phyloP scores from a whole-genome alignment of 2,797 vertebrate species.

The Oophaga sylvatica region DNA sequence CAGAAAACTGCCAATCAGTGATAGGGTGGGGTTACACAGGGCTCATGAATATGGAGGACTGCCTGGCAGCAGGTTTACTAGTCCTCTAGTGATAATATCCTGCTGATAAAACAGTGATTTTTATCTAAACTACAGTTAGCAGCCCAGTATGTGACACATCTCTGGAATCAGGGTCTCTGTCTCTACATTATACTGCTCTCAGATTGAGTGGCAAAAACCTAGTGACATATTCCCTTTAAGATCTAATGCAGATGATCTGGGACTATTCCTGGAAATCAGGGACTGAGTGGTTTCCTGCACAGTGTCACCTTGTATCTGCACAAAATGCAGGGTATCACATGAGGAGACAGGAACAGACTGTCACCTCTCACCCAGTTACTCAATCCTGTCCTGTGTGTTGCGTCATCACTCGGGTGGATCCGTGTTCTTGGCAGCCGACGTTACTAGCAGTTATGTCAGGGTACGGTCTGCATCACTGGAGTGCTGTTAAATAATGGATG shows the following conservation, averaged over 20 bases:
- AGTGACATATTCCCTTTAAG: not conserved
- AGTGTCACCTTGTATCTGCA: conserved; percentile 9
- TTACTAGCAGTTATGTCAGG: not conserved
- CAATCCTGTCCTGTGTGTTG: not conserved
- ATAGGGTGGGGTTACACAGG: no score
- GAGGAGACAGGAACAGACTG: conserved; percentile 2
- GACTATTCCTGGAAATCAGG: not conserved
- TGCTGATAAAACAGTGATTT: no score
- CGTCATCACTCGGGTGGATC: conserved; percentile 17
- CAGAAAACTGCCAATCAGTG: no score
- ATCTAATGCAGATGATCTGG: not conserved
- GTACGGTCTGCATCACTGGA: not conserved
- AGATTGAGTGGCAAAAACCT: no score
- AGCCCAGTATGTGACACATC: no score
- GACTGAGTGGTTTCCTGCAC: not conserved
- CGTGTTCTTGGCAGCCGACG: conserved; percentile 30
- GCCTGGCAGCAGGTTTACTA: no score
- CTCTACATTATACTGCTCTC: no score
- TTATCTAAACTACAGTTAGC: no score
- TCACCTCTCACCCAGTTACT: conserved; percentile 53
- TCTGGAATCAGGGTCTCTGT: no score
- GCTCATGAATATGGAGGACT: no score
- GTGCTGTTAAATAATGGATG: not conserved
- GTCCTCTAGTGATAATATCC: no score
- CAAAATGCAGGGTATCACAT: not conserved